phyloP scores from a whole-genome alignment of 1,140 invertebrate species.

The Centruroides vittatus region DNA sequence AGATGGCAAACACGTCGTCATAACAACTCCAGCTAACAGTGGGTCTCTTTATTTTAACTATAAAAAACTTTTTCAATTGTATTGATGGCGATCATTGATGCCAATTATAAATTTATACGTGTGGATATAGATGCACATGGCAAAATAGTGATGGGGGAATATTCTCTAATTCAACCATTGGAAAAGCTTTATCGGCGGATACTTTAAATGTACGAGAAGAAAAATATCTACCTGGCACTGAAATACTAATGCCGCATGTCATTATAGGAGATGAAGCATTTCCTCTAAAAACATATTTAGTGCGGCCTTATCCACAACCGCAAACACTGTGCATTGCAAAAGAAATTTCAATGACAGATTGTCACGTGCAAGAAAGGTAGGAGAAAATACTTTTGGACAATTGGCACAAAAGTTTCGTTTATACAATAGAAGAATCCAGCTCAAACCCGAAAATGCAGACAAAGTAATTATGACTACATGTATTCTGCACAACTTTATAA shows the following conservation, averaged over 20 bases:
- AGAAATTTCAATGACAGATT: too few relatives aligned
- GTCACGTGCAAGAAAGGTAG: too few relatives aligned
- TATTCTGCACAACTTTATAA: too few relatives aligned
- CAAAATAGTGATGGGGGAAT: conserved; percentile 6
- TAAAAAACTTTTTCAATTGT: conserved; percentile 15
- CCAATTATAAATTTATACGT: conserved; percentile 16
- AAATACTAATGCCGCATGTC: background rate
- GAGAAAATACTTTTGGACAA: too few relatives aligned
- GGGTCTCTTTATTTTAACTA: conserved; percentile 18
- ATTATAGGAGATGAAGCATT: conserved; percentile 21
- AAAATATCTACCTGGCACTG: too few relatives aligned
- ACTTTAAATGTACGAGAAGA: too few relatives aligned
- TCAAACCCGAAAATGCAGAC: too few relatives aligned
- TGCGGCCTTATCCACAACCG: conserved; percentile 7
- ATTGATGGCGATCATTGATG: conserved; percentile 16
- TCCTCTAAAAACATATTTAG: conserved; percentile 14
- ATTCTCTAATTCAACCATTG: conserved; percentile 6
- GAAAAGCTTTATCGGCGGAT: too few relatives aligned
- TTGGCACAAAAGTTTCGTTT: too few relatives aligned
- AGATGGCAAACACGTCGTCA: conserved; percentile 30
- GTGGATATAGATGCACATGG: conserved; percentile 16
- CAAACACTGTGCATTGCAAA: too few relatives aligned
- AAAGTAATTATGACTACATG: too few relatives aligned
- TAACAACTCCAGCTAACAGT: conserved; percentile 27
- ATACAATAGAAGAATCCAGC: too few relatives aligned